Evolutionary conservation across 2,888 invertebrate species (phyloP).

Genomic region (Nephrotoma guestfalica): DNA sequence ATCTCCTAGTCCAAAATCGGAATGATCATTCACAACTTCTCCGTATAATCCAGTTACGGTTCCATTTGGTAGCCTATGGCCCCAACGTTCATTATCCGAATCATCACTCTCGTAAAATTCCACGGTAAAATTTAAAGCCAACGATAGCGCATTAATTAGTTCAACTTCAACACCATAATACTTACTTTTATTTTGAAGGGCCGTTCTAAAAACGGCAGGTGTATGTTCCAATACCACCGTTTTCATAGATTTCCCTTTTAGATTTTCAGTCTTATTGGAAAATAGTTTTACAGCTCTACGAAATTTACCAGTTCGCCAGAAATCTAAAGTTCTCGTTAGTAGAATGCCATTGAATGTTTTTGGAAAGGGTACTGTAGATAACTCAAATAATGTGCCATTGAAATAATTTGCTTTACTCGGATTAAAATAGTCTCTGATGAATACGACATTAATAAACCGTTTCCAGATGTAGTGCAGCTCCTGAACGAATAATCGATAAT

Average conservation of each 20-base stretch:
- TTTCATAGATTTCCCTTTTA: conserved; percentile 37
- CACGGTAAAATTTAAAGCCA: conserved; percentile 56
- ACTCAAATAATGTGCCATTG: conserved; percentile 34
- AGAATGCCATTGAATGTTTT: conserved; percentile 39
- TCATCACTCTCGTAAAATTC: conserved; percentile 49
- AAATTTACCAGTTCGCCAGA: conserved; percentile 50
- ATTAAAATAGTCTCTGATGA: conserved; percentile 22
- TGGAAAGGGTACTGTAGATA: conserved; percentile 62
- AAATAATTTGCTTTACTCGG: not conserved
- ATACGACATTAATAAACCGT: conserved; percentile 57
- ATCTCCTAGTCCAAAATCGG: conserved; percentile 63
- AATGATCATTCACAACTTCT: conserved; percentile 49
- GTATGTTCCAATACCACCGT: conserved; percentile 52
- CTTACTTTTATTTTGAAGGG: conserved; percentile 19
- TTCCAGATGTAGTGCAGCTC: conserved; percentile 62
- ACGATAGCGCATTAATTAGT: conserved; percentile 45
- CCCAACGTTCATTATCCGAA: conserved; percentile 51
- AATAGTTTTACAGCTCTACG: conserved; percentile 34
- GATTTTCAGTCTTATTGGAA: conserved; percentile 24
- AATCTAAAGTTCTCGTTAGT: conserved; percentile 45
- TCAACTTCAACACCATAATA: conserved; percentile 55
- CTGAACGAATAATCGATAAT: conserved; percentile 47
- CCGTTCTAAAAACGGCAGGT: conserved; percentile 42
- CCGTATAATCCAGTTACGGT: conserved; percentile 57
- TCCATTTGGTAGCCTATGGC: conserved; percentile 44